A percentile compares a stretch with the other conserved stretches of the same genome.
Evolutionary conservation across 2,888 invertebrate genomes (phyloP).

Genomic region (Leptinotarsa rubiginosa): DNA sequence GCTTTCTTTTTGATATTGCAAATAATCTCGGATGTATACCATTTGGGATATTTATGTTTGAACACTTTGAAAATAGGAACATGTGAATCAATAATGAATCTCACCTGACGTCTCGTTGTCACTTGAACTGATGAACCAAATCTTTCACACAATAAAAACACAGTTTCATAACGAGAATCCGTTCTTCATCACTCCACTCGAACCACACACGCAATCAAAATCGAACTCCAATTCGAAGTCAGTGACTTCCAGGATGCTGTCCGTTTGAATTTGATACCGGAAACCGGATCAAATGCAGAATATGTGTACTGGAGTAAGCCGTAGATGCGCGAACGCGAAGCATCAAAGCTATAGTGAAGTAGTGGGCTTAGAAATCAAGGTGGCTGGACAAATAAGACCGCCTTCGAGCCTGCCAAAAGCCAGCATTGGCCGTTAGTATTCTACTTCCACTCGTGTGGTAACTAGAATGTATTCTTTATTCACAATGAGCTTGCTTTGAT

Average conservation of each 20-base stretch:
- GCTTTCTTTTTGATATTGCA: no score
- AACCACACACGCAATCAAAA: conserved; percentile 6
- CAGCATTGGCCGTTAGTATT: conserved; percentile 55
- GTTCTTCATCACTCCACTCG: conserved; percentile 3
- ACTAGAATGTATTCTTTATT: conserved; percentile 37
- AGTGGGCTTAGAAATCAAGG: conserved; percentile 51
- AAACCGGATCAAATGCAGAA: conserved; percentile 15
- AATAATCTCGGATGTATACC: no score
- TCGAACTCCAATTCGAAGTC: conserved; percentile 6
- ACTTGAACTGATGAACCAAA: neutral
- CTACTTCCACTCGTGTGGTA: conserved; percentile 55
- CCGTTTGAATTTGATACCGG: conserved; percentile 6
- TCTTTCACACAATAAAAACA: neutral
- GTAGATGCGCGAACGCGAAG: conserved; percentile 48
- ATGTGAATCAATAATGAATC: neutral
- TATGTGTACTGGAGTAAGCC: conserved; percentile 24
- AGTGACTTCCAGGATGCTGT: neutral
- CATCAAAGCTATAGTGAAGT: conserved; percentile 45
- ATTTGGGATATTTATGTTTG: no score
- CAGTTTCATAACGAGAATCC: neutral
- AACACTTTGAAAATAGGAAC: no score
- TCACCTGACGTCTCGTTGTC: neutral
- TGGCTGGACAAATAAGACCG: conserved; percentile 54
- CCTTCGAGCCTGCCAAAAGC: conserved; percentile 53
- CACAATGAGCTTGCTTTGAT: conserved; percentile 35